Base-by-base conservation (phyloP, 2,797 vertebrate species). In the Sitta carolinensis region DNA sequence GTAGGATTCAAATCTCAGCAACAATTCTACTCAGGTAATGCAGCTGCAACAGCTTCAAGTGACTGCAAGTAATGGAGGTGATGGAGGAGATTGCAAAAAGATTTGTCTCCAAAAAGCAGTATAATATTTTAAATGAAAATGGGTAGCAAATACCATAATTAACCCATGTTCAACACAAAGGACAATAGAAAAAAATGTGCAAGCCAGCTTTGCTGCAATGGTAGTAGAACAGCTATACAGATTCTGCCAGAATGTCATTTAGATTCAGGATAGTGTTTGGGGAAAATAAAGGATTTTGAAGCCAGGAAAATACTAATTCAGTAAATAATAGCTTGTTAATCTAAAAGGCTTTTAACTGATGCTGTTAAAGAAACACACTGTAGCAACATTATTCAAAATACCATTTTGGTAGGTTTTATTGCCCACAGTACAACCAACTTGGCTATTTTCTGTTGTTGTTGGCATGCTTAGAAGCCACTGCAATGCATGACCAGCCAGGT, bases 341-440 rank as follows among this genome's bases (percentile, higher is more conserved):
- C 93, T 95, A 89, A 93, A 96, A 93, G 50, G 84, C 36, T 78
- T 97, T 96, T 93, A 96, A 88, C 89, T 74, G 67, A 82, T 93
- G 79, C 52, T 91, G 72, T 83, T 95, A 87, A 96, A 90, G 89
- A 96, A 94, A 89, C 78, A 86, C 62, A 67, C 67, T 84, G 61
- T 90, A 84, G 89, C 59, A 96, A 88, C 66, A 92, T 94, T 97
- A 96, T 95, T 96, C 95, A 94, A 96, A 97, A 96, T 86, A 77
- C 84, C 74, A 55, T 96, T 97, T 95, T 92, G 89, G 77, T 93
- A 77, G 89, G 70, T 95, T 97, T 96, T 95, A 96, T 94, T 96
- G 72, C 82, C 77, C 92, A 96, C 95, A 97, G 52, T 88, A 89
- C 93, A 96, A 93, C 84, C 94, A 94, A 97, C 96, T 82, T 94